Conservation (phyloP, 2,113 vertebrate genomes). For the Phylloscopus whistleri region DNA sequence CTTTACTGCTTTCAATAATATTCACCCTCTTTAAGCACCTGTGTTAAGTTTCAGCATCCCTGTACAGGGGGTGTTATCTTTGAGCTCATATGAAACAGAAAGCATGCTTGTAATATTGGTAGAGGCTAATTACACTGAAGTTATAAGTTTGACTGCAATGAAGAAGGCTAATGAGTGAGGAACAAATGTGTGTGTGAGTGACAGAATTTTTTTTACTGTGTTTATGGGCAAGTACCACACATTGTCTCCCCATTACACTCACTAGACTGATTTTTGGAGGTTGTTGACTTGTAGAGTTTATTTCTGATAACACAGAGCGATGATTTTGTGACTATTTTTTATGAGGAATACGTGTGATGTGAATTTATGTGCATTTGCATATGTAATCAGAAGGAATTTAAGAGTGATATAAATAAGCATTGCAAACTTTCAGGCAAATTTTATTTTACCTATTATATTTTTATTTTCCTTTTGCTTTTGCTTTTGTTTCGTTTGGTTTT, state of each 20-base stretch:
- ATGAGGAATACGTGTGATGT: not conserved
- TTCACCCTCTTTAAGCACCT: not conserved
- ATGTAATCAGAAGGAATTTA: not conserved
- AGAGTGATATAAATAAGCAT: not conserved
- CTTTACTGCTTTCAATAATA: not conserved
- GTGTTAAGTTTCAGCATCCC: not conserved
- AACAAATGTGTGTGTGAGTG: not conserved
- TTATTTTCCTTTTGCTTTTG: not conserved
- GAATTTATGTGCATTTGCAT: not conserved
- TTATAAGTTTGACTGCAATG: not conserved
- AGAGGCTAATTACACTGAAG: not conserved
- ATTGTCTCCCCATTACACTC: not conserved
- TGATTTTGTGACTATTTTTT: not conserved
- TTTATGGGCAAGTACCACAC: not conserved
- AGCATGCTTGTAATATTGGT: not conserved
- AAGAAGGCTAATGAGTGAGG: not conserved
- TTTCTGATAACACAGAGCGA: not conserved
- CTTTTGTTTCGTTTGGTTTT: not conserved
- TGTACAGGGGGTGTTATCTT: not conserved
- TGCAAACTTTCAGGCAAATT: not conserved
- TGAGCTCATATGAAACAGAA: not conserved
- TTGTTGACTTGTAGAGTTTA: not conserved
- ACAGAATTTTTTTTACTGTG: not conserved
- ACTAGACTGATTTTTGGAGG: not conserved
- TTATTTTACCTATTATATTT: not conserved